Evolutionary conservation across 2,888 invertebrate genomes (phyloP).

Genomic region (Cheilosia urbana): DNA sequence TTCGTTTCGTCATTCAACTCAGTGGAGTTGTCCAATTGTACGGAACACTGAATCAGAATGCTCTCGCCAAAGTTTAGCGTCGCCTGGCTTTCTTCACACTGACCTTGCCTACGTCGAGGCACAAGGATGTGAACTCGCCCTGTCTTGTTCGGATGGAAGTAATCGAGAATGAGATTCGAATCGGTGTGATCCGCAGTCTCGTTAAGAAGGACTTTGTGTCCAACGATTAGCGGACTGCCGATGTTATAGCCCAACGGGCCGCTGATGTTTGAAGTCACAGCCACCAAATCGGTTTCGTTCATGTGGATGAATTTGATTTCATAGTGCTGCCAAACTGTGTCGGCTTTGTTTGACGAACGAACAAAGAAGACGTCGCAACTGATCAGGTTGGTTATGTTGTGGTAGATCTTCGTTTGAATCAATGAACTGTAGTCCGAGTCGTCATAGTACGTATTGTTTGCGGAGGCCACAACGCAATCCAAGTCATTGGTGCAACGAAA

Average conservation of each 20-base stretch:
- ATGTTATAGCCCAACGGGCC: conserved; percentile 81
- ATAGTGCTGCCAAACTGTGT: conserved; percentile 78
- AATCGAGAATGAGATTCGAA: conserved; percentile 77
- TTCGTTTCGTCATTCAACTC: conserved; percentile 75
- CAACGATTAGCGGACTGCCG: conserved; percentile 79
- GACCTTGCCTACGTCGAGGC: conserved; percentile 66
- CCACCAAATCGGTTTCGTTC: conserved; percentile 60
- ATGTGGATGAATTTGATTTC: conserved; percentile 77
- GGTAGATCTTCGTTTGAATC: conserved; percentile 76
- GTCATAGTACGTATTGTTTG: conserved; percentile 26
- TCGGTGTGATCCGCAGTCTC: conserved; percentile 71
- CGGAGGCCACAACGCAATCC: conserved; percentile 26
- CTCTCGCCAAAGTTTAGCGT: conserved; percentile 80
- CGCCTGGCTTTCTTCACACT: conserved; percentile 59
- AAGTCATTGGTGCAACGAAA: conserved; percentile 20
- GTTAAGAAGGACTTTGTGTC: conserved; percentile 77
- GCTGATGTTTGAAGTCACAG: conserved; percentile 41
- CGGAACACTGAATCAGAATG: conserved; percentile 78
- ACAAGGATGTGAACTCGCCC: conserved; percentile 47
- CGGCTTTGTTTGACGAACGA: not conserved
- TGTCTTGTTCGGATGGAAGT: conserved; percentile 77
- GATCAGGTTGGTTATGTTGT: conserved; percentile 77
- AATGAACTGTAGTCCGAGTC: conserved; percentile 56
- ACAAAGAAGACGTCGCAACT: conserved; percentile 63
- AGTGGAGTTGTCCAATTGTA: conserved; percentile 76